Evolutionary conservation across 2,888 invertebrate genomes (phyloP), one percentile per base, ranked within the genome.

Genomic region (Parapristionchus giblindavisi): DNA sequence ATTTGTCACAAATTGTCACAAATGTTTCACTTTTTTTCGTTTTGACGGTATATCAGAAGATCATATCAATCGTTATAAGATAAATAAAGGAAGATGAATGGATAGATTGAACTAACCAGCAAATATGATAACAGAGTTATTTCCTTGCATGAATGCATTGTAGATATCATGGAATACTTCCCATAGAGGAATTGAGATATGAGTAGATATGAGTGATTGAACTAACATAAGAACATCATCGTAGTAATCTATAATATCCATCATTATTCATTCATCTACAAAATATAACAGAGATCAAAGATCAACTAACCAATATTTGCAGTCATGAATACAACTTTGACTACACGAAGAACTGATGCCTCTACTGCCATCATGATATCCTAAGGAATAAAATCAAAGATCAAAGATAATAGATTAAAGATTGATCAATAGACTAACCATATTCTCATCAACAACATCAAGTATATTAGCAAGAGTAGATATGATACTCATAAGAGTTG

Each of bases 391-490:
- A 75, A n/a, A n/a, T n/a, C n/a, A n/a, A n/a, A n/a, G 21, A 27
- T 56, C 27, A 27, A 27, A 14, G 29, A n/a, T 51, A 51, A 51
- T 51, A 82, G 34, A 61, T 76, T 65, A 77, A 70, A 38, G 36
- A 29, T 63, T 24, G 40, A 32, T 17, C 32, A 68, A 72, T 29
- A 72, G 34, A 11, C 21, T 61, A 32, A 73, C 73, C 60, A 68
- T 63, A 56, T 79, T 78, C 24, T 83, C 82, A 27, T 78, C 76
- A 24, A 77, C 75, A 2, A 96, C 95, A 80, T 93, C 93, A 21
- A 98, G 90, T 48, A 99, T 91, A 0, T 95, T 96, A 89, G 98
- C 96, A 89, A 99, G 94, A 2, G 98, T 96, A 88, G 94, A 96
- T 17, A 99, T 90, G 40, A 99, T 91, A 29, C 97, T 96, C 94